Evolutionary conservation across 2,797 vertebrate genomes (phyloP).

Genomic region (Phylloscopus collybita): DNA sequence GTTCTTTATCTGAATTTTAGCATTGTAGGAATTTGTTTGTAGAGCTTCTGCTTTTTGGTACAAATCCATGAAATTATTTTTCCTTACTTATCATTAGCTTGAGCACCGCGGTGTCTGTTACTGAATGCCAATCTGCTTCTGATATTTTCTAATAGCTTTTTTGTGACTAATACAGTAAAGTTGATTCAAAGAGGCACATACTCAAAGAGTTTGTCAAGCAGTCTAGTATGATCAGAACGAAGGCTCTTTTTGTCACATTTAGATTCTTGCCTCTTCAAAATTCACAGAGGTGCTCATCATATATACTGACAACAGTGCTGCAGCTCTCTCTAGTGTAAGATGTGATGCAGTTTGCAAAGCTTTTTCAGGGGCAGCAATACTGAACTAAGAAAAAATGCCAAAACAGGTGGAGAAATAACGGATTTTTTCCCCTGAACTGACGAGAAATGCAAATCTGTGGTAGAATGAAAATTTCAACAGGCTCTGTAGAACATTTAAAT

Average conservation of each 20-base stretch:
- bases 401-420: background rate
- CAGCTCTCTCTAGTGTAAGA: constrained; percentile 12
- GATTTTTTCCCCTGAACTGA: background rate
- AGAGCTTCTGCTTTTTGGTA: background rate
- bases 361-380: background rate
- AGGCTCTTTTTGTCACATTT: background rate
- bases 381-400: background rate
- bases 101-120: background rate
- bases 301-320: background rate
- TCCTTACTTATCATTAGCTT: background rate
- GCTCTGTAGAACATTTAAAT: background rate
- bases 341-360: constrained; percentile 2
- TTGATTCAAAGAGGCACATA: background rate
- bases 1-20: background rate
- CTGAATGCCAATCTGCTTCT: background rate
- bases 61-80: background rate
- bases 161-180: background rate
- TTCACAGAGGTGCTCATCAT: background rate
- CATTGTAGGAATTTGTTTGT: background rate
- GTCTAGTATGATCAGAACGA: background rate
- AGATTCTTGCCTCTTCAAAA: background rate
- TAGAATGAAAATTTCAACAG: background rate
- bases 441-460: background rate
- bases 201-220: background rate
- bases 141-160: background rate